Percentiles rank a stretch among this genome's conserved stretches.
These are phyloP conservation scores for Hozukius guyotensis DNA, from an alignment of 2,797 vertebrate species.

Conservation along the genomic window DNA sequence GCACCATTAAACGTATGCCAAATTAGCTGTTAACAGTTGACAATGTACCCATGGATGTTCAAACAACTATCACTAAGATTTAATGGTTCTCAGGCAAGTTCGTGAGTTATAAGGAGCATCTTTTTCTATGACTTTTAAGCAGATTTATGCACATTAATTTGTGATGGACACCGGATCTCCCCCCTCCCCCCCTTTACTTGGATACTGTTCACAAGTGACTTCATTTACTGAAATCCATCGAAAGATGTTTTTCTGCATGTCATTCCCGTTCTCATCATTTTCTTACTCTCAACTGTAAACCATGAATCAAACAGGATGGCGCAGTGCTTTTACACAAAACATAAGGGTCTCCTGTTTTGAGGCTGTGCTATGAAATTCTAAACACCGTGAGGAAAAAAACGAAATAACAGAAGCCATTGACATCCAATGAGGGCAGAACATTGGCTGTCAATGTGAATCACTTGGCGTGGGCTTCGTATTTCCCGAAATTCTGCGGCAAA, in stretches of 20 bases:
- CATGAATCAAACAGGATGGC: neutral
- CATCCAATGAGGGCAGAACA: conserved; percentile 29
- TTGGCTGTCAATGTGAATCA: conserved; percentile 64
- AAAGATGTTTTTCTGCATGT: neutral
- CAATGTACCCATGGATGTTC: neutral
- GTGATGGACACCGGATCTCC: neutral
- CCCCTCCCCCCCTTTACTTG: too few relatives aligned
- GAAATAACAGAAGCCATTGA: conserved; percentile 51
- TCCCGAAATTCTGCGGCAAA: conserved; percentile 64
- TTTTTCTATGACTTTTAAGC: neutral
- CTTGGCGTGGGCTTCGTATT: conserved; percentile 48
- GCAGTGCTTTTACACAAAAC: conserved; percentile 9
- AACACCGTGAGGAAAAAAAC: conserved; percentile 5
- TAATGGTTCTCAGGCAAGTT: neutral
- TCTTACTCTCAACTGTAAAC: neutral
- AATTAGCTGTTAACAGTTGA: too few relatives aligned
- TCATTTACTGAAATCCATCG: neutral
- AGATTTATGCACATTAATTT: neutral
- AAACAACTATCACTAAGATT: neutral
- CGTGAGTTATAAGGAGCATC: neutral
- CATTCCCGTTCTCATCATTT: neutral
- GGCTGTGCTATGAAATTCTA: conserved; percentile 6
- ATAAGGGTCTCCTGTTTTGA: neutral
- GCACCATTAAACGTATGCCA: too few relatives aligned
- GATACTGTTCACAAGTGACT: neutral